Evolutionary conservation across 2,888 invertebrate genomes (phyloP), one percentile per base, ranked within the genome.

Genomic region (Lepidochitona cinerea): DNA sequence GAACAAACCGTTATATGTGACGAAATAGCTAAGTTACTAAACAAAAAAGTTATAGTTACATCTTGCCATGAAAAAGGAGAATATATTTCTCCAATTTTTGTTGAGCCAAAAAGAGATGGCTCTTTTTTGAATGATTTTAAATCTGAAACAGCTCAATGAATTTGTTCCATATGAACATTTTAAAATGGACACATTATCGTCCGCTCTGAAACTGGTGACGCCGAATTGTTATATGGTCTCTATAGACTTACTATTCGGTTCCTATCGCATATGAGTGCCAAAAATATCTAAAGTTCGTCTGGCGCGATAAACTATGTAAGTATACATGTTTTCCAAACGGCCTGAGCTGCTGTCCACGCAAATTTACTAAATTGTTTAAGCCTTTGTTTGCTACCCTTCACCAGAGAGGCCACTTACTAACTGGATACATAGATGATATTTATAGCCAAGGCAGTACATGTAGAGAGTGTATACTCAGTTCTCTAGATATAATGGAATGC

Each of bases 101-200:
- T 75, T 2, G 68, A 49, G 54, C 65, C 74, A n/a, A 78, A 78
- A 65, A 29, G n/a, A 14, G 74, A 76, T 72, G 75, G 75, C 7
- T 64, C 74, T 37, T 35, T 71, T 72, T 29, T 37, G 75, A 36
- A 33, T 78, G 52, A 78, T 78, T 41, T 52, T 81, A 26, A 78
- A 79, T 73, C 41, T 79, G 4, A 72, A 69, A 26, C n/a, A 70
- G n/a, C 64, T 79, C n/a, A 80, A 80, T 68, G 29, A 65, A 0
- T 54, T 66, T 59, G 64, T 78, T 26, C 66, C 73, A 32, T 70
- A 76, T 7, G 70, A 70, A 52, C 75, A 77, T 73, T 80, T 79
- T 66, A 78, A 79, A 74, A 79, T 81, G 81, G 81, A 79, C 49
- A 79, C 76, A 18, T 49, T 81, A 14, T 59, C 72, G 29, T 37